A percentile compares a stretch with the other conserved stretches of the same genome.
phyloP scores from a whole-genome alignment of 2,113 vertebrate genomes.

The Trogon surrucura region DNA sequence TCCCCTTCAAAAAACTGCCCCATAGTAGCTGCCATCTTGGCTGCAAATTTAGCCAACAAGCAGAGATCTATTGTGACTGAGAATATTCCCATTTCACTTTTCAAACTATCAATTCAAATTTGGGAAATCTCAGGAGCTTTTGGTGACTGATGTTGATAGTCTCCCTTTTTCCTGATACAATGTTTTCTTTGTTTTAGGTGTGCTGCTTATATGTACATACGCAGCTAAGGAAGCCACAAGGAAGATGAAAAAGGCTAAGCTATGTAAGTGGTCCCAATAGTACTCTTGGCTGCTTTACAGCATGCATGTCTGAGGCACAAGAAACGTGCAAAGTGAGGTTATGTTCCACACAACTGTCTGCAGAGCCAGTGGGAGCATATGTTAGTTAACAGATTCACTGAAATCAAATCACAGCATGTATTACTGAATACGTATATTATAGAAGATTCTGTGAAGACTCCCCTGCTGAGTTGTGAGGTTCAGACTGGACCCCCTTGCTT shows the following conservation, averaged over 20 bases:
- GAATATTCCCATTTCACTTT: background rate
- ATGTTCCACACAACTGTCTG: background rate
- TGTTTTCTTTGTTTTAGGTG: constrained; percentile 74
- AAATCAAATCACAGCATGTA: background rate
- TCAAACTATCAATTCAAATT: background rate
- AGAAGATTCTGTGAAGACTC: too few species aligned
- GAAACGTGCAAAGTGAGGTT: background rate
- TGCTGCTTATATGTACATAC: constrained; percentile 78
- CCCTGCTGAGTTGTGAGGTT: too few species aligned
- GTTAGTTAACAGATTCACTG: background rate
- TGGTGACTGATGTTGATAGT: background rate
- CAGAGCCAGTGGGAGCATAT: background rate
- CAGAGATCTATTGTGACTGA: background rate
- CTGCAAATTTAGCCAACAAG: background rate
- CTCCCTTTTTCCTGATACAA: background rate
- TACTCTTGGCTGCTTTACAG: background rate
- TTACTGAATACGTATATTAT: background rate
- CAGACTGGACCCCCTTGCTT: too few species aligned
- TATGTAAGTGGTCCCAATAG: constrained; percentile 79
- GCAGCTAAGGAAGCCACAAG: constrained; percentile 82
- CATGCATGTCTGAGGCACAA: background rate
- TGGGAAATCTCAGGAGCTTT: background rate
- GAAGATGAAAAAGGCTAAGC: constrained; percentile 89
- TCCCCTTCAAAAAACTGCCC: background rate
- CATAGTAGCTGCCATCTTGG: background rate